A percentile compares a stretch with the other conserved stretches of the same genome.
phyloP scores from a whole-genome alignment of 2,797 vertebrate genomes.

The Podargus strigoides region DNA sequence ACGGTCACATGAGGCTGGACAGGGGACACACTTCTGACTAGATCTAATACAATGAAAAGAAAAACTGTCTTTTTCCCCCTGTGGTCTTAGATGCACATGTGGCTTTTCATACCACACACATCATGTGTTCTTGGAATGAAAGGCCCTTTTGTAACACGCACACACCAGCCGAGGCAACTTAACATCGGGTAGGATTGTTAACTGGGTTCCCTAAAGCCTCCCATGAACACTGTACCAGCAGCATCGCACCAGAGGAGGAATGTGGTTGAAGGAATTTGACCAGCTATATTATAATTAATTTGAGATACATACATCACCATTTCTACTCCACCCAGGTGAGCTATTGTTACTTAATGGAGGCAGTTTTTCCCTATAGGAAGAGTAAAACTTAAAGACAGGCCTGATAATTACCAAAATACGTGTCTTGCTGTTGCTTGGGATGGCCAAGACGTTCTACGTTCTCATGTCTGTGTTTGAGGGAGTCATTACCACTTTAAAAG shows the following conservation, averaged over 20 bases:
- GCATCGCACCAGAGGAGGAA: background rate
- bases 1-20: constrained; percentile 51
- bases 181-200: constrained; percentile 58
- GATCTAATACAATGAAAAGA: constrained; percentile 60
- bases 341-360: background rate
- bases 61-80: constrained; percentile 63
- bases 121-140: constrained; percentile 68
- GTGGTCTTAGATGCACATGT: constrained; percentile 66
- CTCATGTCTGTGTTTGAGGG: background rate
- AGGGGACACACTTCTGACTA: constrained; percentile 52
- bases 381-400: background rate
- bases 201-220: constrained; percentile 14
- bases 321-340: background rate
- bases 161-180: constrained; percentile 52
- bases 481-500: background rate
- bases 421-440: background rate
- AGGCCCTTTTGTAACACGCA: constrained; percentile 41
- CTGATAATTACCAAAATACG: background rate
- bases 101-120: constrained; percentile 67
- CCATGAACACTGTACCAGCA: background rate
- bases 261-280: background rate
- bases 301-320: background rate
- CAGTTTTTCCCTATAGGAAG: background rate
- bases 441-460: background rate
- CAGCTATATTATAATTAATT: background rate